These are phyloP conservation scores for Cosmia trapezina DNA, from an alignment of 2,888 invertebrate genomes.

Conservation along the genomic window DNA sequence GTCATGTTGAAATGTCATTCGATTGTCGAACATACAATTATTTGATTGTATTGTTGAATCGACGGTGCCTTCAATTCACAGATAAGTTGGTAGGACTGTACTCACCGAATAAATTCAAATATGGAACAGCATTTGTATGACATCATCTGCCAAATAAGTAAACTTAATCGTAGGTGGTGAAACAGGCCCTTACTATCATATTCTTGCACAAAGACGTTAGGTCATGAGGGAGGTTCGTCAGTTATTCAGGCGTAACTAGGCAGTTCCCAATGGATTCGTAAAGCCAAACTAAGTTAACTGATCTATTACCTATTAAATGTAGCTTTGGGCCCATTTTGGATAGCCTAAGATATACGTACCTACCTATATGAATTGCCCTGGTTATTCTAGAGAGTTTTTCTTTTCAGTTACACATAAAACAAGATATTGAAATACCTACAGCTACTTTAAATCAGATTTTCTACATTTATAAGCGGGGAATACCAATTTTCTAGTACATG, in stretches of 20 bases:
- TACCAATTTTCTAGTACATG: too few relatives aligned
- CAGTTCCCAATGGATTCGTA: conserved; percentile 47
- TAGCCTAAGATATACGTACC: neutral
- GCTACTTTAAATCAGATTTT: neutral
- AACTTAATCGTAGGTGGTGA: too few relatives aligned
- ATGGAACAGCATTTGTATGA: too few relatives aligned
- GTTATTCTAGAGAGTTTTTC: neutral
- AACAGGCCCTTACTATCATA: conserved; percentile 17
- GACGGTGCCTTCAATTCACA: too few relatives aligned
- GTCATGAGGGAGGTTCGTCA: conserved; percentile 44
- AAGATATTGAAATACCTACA: neutral
- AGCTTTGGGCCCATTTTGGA: conserved; percentile 2
- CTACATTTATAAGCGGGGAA: too few relatives aligned
- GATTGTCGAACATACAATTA: too few relatives aligned
- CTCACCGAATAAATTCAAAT: too few relatives aligned
- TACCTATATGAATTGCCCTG: neutral
- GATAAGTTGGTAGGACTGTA: too few relatives aligned
- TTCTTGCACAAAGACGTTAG: conserved; percentile 29
- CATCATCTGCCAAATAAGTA: too few relatives aligned
- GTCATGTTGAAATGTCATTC: too few relatives aligned
- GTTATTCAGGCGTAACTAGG: conserved; percentile 46
- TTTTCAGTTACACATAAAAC: neutral
- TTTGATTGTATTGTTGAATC: too few relatives aligned
- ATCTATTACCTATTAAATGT: conserved; percentile 35
- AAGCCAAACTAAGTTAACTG: conserved; percentile 26